phyloP scores from a whole-genome alignment of 64 coral and sea anemone species.

The Dendronephthya gigantea region DNA sequence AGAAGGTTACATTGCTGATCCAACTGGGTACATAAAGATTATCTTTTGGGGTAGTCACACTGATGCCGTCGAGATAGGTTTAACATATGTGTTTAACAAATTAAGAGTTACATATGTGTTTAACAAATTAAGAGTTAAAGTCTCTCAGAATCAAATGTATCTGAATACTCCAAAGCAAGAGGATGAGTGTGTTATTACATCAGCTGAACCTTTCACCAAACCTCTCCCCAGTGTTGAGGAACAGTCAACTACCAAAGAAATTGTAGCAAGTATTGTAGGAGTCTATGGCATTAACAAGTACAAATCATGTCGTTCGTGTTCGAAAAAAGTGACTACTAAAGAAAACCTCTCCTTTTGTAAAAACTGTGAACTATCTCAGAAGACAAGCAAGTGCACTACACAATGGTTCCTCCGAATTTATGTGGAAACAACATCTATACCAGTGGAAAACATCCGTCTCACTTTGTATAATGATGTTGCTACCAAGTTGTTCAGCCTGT shows the following conservation, averaged over 20 bases:
- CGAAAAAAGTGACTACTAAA: too few relatives aligned
- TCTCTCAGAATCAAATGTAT: constrained; percentile 55
- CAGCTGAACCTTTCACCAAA: constrained; percentile 34
- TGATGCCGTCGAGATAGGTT: constrained; percentile 27
- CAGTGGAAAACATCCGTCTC: too few relatives aligned
- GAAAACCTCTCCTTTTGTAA: too few relatives aligned
- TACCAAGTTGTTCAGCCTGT: too few relatives aligned
- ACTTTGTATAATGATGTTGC: too few relatives aligned
- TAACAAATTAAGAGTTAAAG: constrained; percentile 54
- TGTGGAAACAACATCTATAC: too few relatives aligned
- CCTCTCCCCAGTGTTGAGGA: constrained; percentile 30
- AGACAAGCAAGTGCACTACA: too few relatives aligned
- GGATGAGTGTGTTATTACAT: constrained; percentile 51
- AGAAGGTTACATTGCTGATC: constrained; percentile 61
- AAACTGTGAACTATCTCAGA: too few relatives aligned
- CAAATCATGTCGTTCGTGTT: too few relatives aligned
- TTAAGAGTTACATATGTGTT: constrained; percentile 67
- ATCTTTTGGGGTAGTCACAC: constrained; percentile 70
- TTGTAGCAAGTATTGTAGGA: constrained; percentile 41
- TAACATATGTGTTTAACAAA: constrained; percentile 61
- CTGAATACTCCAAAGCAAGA: constrained; percentile 73
- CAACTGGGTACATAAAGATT: constrained; percentile 54
- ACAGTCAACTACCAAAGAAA: constrained; percentile 37
- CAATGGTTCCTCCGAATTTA: too few relatives aligned
- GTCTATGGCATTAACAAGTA: background rate